Percentiles rank a stretch among this genome's conserved stretches.
Evolutionary conservation across 2,797 vertebrate genomes (phyloP).

Genomic region (Fratercula arctica): DNA sequence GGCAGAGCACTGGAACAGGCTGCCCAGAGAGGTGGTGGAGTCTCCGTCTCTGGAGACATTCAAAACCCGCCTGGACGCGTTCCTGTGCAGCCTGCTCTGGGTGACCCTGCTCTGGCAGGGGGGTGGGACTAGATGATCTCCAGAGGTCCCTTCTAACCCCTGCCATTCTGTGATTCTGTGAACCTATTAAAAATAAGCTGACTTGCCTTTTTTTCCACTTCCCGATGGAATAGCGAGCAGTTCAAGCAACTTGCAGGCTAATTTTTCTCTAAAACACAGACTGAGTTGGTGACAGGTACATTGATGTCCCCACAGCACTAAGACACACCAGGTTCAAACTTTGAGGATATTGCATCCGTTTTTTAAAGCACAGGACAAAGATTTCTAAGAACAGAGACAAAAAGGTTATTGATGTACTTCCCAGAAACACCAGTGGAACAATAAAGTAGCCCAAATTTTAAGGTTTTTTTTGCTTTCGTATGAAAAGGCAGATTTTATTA

Average conservation of each 20-base stretch:
- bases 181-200: background rate
- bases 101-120: too few species aligned
- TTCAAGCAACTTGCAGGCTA: background rate
- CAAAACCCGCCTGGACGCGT: too few species aligned
- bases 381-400: background rate
- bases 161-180: too few species aligned
- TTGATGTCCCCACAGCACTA: too few species aligned
- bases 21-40: too few species aligned
- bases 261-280: background rate
- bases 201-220: background rate
- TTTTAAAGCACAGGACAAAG: background rate
- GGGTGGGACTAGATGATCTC: too few species aligned
- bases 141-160: too few species aligned
- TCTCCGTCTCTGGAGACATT: too few species aligned
- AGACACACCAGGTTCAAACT: background rate
- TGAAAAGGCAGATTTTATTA: background rate
- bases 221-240: background rate
- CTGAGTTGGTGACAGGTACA: background rate
- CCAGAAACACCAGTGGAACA: background rate
- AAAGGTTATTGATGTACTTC: background rate
- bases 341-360: background rate
- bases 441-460: background rate
- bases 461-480: fast-evolving
- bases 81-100: too few species aligned
- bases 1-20: too few species aligned